Conservation (phyloP, 2,888 invertebrate species). For the Dorcus parallelipipedus region DNA sequence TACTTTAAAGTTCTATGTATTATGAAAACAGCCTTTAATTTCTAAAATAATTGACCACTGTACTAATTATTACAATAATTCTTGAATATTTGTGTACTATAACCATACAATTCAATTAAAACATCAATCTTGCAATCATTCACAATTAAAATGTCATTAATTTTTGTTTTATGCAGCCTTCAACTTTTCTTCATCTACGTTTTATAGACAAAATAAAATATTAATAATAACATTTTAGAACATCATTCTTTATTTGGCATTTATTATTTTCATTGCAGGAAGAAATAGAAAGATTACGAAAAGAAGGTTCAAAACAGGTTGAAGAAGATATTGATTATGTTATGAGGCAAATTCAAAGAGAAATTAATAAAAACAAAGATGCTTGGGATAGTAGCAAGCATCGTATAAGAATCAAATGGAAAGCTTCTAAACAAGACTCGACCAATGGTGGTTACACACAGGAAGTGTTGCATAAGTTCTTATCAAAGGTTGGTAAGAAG, state of each 20-base stretch:
- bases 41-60: too few relatives aligned
- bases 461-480: slow-evolving; percentile 61
- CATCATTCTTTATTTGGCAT: background rate
- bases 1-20: too few relatives aligned
- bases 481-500: slow-evolving; percentile 59
- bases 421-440: slow-evolving; percentile 61
- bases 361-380: slow-evolving; percentile 44
- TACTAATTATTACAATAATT: too few relatives aligned
- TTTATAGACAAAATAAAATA: background rate
- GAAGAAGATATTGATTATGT: slow-evolving; percentile 69
- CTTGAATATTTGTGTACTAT: too few relatives aligned
- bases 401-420: slow-evolving; percentile 83
- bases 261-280: slow-evolving; percentile 40
- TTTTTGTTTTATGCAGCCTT: background rate
- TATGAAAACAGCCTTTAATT: too few relatives aligned
- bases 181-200: background rate
- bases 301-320: slow-evolving; percentile 76
- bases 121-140: too few relatives aligned
- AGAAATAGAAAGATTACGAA: slow-evolving; percentile 78
- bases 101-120: background rate
- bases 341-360: slow-evolving; percentile 64
- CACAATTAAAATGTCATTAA: too few relatives aligned
- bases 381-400: slow-evolving; percentile 58
- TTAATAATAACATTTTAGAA: background rate
- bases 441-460: slow-evolving; percentile 73